Evolutionary conservation across 2,888 invertebrate genomes (phyloP), one percentile per base, ranked within the genome.

Genomic region (Drosophila formosana): DNA sequence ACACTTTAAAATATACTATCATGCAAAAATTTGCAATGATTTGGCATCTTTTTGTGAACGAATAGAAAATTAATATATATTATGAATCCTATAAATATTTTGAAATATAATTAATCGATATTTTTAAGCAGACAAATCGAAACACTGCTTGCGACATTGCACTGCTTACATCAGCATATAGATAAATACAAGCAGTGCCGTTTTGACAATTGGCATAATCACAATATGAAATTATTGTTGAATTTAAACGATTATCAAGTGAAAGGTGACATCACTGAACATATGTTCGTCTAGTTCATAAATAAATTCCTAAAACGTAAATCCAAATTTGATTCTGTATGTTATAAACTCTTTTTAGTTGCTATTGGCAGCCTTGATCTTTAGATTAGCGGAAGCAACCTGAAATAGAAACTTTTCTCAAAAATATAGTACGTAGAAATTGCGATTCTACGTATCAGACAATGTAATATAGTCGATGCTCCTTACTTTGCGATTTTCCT

Each of bases 371-470:
- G 7, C 43, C 53, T 55, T 55, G 43, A 55, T 23, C 23, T 30
- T 55, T 9, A 13, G 43, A 32, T 32, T 13, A 55, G 30, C 25
- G 45, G 13, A 45, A 32, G 32, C 23, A 32, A 3, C 25, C 25
- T n/a, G 41, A 53, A 53, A 53, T 53, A 53, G 30, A 53, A 43
- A 32, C 43, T 55, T 32, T 55, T n/a, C 30, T n/a, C 30, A 7
- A 30, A 30, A 55, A 11, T 55, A n/a, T 25, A n/a, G 5, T 37
- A 1, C 25, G 25, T 25, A n/a, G 30, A 25, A 46, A 23, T 50
- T n/a, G 23, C 3, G 28, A 13, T 55, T 32, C 41, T 25, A 43
- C 55, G 55, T 55, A 32, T 30, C 28, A 43, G 55, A 34, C 43
- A 45, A 34, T 13, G 39, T 41, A 41, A 41, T 41, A 41, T 45